Evolutionary conservation across 2,797 vertebrate genomes (phyloP), one percentile per base, ranked within the genome.

Genomic region (Siniperca obscura): DNA sequence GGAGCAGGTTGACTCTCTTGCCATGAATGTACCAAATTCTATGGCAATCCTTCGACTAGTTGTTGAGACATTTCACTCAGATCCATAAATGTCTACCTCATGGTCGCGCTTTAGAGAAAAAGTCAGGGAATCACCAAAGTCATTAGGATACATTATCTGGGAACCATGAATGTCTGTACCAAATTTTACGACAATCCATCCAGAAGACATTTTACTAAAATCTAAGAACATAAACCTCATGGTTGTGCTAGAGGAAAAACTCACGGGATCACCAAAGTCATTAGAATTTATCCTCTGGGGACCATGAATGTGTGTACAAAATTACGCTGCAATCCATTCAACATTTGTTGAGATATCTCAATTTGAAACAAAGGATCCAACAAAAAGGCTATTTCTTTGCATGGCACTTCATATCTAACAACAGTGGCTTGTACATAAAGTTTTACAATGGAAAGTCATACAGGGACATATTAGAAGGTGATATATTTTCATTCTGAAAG

Each of bases 1-100:
- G 65, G 50, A 90, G 87, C 82, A 70, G 65, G 73, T 61, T 84
- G 91, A 92, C 89, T 87, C 30, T 30, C 30, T 30, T 30, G 30
- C 30, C 30, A 30, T 30, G 30, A 30, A 30, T 30, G 30, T 30
- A 30, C 30, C 30, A 30, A 30, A 30, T 30, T 30, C 3, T 30
- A 30, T 30, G 30, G 30, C 3, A 30, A 30, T 30, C 30, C 30
- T 30, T 30, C 30, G 3, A 30, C 30, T 30, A 30, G 30, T 30
- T 30, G 30, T 30, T 30, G 30, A 30, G 30, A 30, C 30, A 30
- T 30, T 30, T 30, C 30, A 30, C 30, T 30, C 16, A 48, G 30
- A 66, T 40, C 10, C n/a, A 52, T 1, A 17, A 70, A 52, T 25
- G 16, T n/a, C 3, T 48, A 48, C 6, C 16, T 48, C 0, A 4